Conservation (phyloP, 2,797 vertebrate genomes). For the Orientallactaga sibirica region DNA sequence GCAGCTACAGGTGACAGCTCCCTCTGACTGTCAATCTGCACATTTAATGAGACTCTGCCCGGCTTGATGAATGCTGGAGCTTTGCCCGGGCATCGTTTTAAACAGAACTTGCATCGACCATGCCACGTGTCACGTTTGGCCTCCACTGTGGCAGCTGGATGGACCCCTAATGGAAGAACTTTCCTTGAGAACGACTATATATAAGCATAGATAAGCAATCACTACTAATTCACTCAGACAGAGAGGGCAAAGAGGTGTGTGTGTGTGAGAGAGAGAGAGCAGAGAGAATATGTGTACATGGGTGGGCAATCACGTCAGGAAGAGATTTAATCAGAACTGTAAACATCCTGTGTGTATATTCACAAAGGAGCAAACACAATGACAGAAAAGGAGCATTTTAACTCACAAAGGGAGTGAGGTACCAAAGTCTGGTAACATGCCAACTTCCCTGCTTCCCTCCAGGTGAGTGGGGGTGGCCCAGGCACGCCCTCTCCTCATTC, state of each 20-base stretch:
- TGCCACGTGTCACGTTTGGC: slow-evolving; percentile 78
- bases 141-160: slow-evolving; percentile 67
- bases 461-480: not conserved
- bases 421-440: not conserved
- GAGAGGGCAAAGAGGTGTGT: slow-evolving; percentile 69
- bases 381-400: not conserved
- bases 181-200: slow-evolving; percentile 78
- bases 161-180: slow-evolving; percentile 74
- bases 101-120: slow-evolving; percentile 81
- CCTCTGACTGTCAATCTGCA: slow-evolving; percentile 87
- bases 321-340: slow-evolving; percentile 78
- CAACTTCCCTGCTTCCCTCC: not conserved
- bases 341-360: slow-evolving; percentile 69
- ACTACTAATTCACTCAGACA: slow-evolving; percentile 81
- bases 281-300: not conserved
- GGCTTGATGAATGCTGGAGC: slow-evolving; percentile 85
- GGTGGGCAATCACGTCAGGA: slow-evolving; percentile 66
- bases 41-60: slow-evolving; percentile 88
- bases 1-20: slow-evolving; percentile 83
- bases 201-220: slow-evolving; percentile 75
- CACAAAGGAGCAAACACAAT: slow-evolving; percentile 64
- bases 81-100: slow-evolving; percentile 81
- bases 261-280: not conserved
- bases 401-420: slow-evolving; percentile 59
- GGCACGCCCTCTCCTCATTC: not conserved